Percentiles rank a stretch among this genome's conserved stretches.
phyloP scores from a whole-genome alignment of 2,888 invertebrate species.

The Choristoneura rosaceana region DNA sequence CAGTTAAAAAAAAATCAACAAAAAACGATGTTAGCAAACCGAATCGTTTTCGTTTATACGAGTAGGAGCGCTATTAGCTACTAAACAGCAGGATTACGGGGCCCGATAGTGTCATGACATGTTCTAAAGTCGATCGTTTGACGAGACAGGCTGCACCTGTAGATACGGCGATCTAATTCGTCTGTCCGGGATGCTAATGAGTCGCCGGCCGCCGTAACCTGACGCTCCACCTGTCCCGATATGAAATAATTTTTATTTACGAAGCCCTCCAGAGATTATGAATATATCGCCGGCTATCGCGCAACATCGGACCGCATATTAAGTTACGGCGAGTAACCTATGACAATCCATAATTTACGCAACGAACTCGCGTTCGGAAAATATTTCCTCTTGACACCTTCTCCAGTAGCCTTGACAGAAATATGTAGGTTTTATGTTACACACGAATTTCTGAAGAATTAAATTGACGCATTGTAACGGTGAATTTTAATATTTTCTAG shows the following conservation, averaged over 20 bases:
- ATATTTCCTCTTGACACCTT: slow-evolving; percentile 64
- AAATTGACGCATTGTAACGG: slow-evolving; percentile 29
- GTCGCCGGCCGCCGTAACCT: slow-evolving; percentile 69
- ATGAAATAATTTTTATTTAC: slow-evolving; percentile 81
- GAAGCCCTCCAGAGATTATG: slow-evolving; percentile 77
- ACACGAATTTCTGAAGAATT: slow-evolving; percentile 36
- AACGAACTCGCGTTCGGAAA: slow-evolving; percentile 51
- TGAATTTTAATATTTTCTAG: background rate
- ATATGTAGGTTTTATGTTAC: slow-evolving; percentile 51
- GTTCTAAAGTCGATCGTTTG: slow-evolving; percentile 61
- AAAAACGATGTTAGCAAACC: slow-evolving; percentile 46
- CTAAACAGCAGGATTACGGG: slow-evolving; percentile 68
- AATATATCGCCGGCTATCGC: slow-evolving; percentile 76
- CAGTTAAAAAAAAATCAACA: slow-evolving; percentile 25
- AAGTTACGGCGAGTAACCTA: slow-evolving; percentile 72
- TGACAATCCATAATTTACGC: slow-evolving; percentile 70
- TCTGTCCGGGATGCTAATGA: slow-evolving; percentile 72
- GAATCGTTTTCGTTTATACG: slow-evolving; percentile 50
- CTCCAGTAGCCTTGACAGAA: slow-evolving; percentile 57
- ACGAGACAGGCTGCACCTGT: slow-evolving; percentile 74
- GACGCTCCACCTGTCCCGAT: slow-evolving; percentile 80
- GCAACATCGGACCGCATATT: slow-evolving; percentile 72
- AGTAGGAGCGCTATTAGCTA: slow-evolving; percentile 61
- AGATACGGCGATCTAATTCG: slow-evolving; percentile 69
- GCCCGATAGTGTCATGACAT: slow-evolving; percentile 71